Evolutionary conservation across 1,140 invertebrate species (phyloP), one percentile per base, ranked within the genome.

Genomic region (Temnothorax longispinosus): DNA sequence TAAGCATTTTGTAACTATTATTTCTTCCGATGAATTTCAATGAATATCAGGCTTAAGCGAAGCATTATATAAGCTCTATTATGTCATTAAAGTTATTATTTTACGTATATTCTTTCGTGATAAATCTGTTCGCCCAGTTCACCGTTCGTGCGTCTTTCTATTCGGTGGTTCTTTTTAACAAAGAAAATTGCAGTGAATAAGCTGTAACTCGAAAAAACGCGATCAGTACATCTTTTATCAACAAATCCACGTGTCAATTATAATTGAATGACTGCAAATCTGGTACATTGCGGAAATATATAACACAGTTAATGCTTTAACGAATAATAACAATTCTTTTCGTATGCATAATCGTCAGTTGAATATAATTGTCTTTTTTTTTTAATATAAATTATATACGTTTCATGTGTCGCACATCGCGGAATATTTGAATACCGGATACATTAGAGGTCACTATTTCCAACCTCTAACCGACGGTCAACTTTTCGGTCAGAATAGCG

Each of bases 61-160:
- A 35, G 47, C 64, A 67, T 71, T 58, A 62, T 87, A 47, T 90
- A 88, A 78, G 47, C 15, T 67, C 10, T 86, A 76, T 86, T 91
- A 41, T 72, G 85, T 50, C 38, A 88, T 88, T 92, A 91, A 89
- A 90, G 71, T 92, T 92, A 91, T 91, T 90, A 89, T 91, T 90
- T 92, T 88, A n/a, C 76, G 77, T 92, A 90, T n/a, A 90, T 54
- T 76, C 90, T 56, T 75, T 87, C 44, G 38, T 38, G 38, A 50
- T 69, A 52, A 74, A 54, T 60, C 60, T 18, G 15, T 6, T 54
- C 15, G 0, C 18, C 52, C 60, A 13, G 15, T 6, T 54, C 15
- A 6, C 18, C 52, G 21, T 15, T 15, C 15, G 15, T 35, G 4
- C 3, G 54, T 69, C 18, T 47, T 47, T 87, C 32, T 54, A 60